Percentiles rank a stretch among this genome's conserved stretches.
Evolutionary conservation across 2,797 vertebrate genomes (phyloP).

Genomic region (Myotis daubentonii): DNA sequence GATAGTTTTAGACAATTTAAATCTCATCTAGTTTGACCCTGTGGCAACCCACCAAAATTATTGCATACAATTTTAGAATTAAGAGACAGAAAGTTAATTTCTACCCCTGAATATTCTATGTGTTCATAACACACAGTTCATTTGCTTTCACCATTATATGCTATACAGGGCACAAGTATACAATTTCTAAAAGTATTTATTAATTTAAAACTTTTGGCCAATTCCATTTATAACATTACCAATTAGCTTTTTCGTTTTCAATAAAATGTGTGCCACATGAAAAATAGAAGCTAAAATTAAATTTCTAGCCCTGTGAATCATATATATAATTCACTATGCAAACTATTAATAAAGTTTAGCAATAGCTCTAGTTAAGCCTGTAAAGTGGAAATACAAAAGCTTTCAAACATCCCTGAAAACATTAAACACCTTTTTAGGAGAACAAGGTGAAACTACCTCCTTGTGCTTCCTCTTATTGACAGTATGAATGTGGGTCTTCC

Average conservation of each 20-base stretch:
- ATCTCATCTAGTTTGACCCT: conserved; percentile 46
- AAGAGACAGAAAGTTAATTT: conserved; percentile 85
- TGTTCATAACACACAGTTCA: conserved; percentile 81
- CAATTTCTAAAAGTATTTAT: conserved; percentile 51
- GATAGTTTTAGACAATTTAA: conserved; percentile 68
- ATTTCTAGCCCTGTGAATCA: conserved; percentile 85
- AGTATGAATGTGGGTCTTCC: not conserved
- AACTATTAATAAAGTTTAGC: conserved; percentile 69
- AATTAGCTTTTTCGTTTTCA: conserved; percentile 57
- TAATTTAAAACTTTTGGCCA: conserved; percentile 39
- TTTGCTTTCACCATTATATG: conserved; percentile 80
- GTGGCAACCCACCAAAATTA: conserved; percentile 36
- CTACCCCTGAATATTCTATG: conserved; percentile 86
- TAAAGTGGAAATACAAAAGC: conserved; percentile 71
- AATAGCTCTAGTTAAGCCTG: conserved; percentile 60
- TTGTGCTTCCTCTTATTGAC: not conserved
- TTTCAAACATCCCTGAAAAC: conserved; percentile 70
- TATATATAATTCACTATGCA: conserved; percentile 67
- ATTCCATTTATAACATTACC: conserved; percentile 59
- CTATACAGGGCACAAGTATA: conserved; percentile 84
- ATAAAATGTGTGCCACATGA: conserved; percentile 57
- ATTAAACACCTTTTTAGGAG: conserved; percentile 62
- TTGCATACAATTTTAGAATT: conserved; percentile 69
- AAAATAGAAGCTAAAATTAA: conserved; percentile 75
- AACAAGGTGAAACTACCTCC: conserved; percentile 17